Conservation (phyloP, 2,113 vertebrate genomes). For the Pimephales promelas region DNA sequence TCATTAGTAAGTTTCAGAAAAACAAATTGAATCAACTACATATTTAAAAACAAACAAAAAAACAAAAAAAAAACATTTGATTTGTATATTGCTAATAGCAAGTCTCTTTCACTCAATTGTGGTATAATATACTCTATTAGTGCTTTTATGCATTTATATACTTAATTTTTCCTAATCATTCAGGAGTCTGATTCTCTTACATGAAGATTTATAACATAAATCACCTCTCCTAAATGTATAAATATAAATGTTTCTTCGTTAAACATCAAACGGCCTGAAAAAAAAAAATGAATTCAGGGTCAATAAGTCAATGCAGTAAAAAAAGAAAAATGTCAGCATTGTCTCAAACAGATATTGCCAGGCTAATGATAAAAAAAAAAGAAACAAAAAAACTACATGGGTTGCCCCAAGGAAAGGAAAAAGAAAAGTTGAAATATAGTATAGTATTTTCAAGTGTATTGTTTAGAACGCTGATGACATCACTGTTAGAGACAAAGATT, state of each 20-base stretch:
- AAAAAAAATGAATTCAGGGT: too few species aligned
- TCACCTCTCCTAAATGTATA: neutral
- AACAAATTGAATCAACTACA: neutral
- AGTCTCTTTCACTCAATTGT: neutral
- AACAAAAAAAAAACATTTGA: too few species aligned
- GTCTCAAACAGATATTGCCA: neutral
- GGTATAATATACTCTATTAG: neutral
- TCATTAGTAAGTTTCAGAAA: neutral
- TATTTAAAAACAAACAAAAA: too few species aligned
- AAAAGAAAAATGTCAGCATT: too few species aligned
- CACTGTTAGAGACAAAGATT: neutral
- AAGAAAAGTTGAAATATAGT: too few species aligned
- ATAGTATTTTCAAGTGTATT: neutral
- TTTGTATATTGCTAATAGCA: too few species aligned
- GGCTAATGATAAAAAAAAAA: neutral
- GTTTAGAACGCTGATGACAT: neutral
- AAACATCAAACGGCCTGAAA: too few species aligned
- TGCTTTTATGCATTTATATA: neutral
- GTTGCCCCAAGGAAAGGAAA: too few species aligned
- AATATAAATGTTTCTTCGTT: too few species aligned
- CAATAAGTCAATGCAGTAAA: too few species aligned
- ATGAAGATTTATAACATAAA: neutral
- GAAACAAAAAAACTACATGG: too few species aligned
- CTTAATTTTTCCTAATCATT: neutral
- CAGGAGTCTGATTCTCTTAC: neutral